Percentiles rank a stretch among this genome's conserved stretches.
Conservation (phyloP, 2,888 invertebrate species). For the Seira musarum region DNA sequence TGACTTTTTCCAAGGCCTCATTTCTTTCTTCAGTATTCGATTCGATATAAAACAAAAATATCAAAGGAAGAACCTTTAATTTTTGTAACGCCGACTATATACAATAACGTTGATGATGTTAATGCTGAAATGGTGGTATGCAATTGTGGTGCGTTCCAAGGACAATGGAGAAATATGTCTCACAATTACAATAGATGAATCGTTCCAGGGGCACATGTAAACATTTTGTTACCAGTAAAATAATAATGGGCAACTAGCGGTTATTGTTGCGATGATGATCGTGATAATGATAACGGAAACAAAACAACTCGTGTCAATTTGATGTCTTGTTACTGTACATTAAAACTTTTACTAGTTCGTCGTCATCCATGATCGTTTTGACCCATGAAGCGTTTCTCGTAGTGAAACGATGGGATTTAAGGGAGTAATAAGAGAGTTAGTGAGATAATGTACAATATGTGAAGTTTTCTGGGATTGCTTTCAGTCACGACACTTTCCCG, state of each 20-base stretch:
- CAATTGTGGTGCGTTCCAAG: neutral
- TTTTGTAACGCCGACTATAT: neutral
- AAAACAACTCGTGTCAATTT: constrained; percentile 15
- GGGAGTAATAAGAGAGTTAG: constrained; percentile 4
- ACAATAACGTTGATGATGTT: neutral
- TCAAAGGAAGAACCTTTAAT: neutral
- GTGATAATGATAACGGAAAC: neutral
- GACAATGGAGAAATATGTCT: neutral
- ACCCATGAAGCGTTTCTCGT: neutral
- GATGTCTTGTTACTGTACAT: constrained; percentile 11
- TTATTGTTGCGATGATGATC: neutral
- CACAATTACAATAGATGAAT: neutral
- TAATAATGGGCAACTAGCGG: constrained; percentile 1
- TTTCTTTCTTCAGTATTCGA: neutral
- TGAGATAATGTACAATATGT: neutral
- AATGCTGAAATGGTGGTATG: neutral
- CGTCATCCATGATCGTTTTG: constrained; percentile 15
- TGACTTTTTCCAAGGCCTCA: neutral
- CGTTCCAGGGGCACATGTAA: neutral
- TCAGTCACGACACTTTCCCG: constrained; percentile 24
- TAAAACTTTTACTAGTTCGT: neutral
- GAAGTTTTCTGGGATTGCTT: constrained; percentile 21
- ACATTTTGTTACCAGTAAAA: neutral
- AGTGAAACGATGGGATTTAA: neutral
- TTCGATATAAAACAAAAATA: neutral